Evolutionary conservation across 2,797 vertebrate genomes (phyloP), one percentile per base, ranked within the genome.

Genomic region (Ctenosaura bakeri): DNA sequence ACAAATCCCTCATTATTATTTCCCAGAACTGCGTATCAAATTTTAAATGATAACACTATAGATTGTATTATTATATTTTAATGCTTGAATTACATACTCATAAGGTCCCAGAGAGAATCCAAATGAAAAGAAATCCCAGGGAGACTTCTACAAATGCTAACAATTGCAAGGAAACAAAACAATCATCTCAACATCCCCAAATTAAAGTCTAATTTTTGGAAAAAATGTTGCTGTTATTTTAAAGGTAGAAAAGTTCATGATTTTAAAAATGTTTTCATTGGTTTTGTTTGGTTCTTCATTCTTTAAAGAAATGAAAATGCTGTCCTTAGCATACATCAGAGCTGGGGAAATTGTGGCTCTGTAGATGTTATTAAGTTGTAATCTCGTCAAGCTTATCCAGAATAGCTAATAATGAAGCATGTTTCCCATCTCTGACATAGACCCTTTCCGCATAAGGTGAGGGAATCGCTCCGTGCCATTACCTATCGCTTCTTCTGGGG

Each of bases 221-320:
- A 62, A 32, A 84, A 87, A 78, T 87, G 76, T 7, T 69, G 20
- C 22, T 87, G 20, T 69, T 87, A 69, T 52, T 87, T 80, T n/a
- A 69, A 66, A 87, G 76, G 35, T 52, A 42, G 46, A 14, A n/a
- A 66, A 1, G 4, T 64, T 69, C 20, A 66, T 87, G 59, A 77
- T 24, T 46, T 62, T 22, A 64, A 50, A 42, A 42, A 42, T 20
- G 18, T 86, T 86, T 74, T 22, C 26, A 32, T 38, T 76, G 56
- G 54, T 35, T 5, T 29, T 24, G 13, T 69, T 88, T 50, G 9
- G 82, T 88, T 29, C 32, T 29, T 24, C 29, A 79, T 50, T 42
- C 46, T 6, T 16, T 74, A 35, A 74, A 76, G 38, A 76, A 24
- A 42, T 76, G 32, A 42, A 76, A 76, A 42, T 0, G 3, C 18